Percentiles rank a stretch among this genome's conserved stretches.
Conservation (phyloP, 37 sponge, comb jelly and placozoan species). For the Aplysina aerophoba region DNA sequence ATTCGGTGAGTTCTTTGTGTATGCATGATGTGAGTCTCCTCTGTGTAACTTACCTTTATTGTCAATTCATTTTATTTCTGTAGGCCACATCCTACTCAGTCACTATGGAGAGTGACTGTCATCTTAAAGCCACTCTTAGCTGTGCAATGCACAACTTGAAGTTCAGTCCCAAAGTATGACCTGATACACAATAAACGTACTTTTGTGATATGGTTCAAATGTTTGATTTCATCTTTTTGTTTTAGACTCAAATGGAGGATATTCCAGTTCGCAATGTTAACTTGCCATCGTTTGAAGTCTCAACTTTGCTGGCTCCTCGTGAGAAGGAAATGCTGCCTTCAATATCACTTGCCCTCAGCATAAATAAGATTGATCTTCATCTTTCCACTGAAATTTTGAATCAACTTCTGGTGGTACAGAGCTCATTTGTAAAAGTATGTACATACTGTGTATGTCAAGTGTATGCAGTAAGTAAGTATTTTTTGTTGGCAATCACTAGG, state of each 20-base stretch:
- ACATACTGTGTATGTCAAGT: not conserved
- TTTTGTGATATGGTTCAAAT: not conserved
- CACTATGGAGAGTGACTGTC: constrained; percentile 39
- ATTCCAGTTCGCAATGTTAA: constrained; percentile 59
- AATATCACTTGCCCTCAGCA: constrained; percentile 38
- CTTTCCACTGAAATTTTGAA: constrained; percentile 77
- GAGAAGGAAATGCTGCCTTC: constrained; percentile 25
- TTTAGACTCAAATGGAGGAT: constrained; percentile 53
- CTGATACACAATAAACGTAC: not conserved
- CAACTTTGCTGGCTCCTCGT: constrained; percentile 30
- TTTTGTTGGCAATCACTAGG: not conserved
- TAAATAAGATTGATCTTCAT: constrained; percentile 68
- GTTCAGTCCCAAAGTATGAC: constrained; percentile 49
- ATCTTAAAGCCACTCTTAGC: constrained; percentile 34
- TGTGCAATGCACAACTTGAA: constrained; percentile 54
- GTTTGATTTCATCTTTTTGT: not conserved
- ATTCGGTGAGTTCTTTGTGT: constrained; percentile 1
- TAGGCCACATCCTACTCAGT: constrained; percentile 40
- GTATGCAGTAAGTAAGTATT: not conserved
- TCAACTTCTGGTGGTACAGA: constrained; percentile 76
- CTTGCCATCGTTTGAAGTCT: constrained; percentile 54
- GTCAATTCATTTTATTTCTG: not conserved
- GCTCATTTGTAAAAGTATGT: constrained; percentile 76
- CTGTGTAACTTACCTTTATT: not conserved
- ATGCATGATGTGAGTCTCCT: not conserved